These are phyloP conservation scores for Felis chaus DNA, from an alignment of 2,113 vertebrate species.

Conservation along the genomic window DNA sequence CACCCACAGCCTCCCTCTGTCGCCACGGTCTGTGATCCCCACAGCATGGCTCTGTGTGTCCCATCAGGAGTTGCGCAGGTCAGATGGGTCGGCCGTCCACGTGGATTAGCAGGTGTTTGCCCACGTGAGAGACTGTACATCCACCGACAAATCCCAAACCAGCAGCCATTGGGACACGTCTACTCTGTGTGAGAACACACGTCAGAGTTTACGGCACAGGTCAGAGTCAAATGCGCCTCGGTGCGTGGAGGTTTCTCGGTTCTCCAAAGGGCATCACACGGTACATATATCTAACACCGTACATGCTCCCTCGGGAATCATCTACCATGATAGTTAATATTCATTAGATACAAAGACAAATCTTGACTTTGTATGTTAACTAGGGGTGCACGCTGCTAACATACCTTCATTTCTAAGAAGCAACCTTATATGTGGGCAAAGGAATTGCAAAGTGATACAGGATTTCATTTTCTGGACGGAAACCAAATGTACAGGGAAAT, in stretches of 20 bases:
- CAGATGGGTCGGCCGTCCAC: fast-evolving
- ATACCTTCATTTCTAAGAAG: neutral
- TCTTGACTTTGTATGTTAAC: neutral
- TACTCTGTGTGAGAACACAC: neutral
- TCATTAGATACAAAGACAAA: neutral
- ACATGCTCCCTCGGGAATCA: neutral
- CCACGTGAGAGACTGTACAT: neutral
- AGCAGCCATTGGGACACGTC: fast-evolving
- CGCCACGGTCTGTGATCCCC: fast-evolving
- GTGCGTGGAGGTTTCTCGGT: neutral
- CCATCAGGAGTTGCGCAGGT: neutral
- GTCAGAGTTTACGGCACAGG: neutral
- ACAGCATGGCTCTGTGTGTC: neutral
- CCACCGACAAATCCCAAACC: neutral
- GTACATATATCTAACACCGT: no score
- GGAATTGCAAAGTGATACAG: neutral
- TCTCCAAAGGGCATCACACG: no score
- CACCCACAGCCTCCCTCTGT: neutral
- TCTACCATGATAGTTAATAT: neutral
- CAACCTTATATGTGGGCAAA: neutral
- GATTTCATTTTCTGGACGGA: neutral
- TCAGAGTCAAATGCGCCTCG: neutral
- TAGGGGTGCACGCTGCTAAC: neutral
- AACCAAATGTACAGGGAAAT: neutral
- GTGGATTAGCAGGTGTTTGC: neutral